Evolutionary conservation across 2,113 vertebrate genomes (phyloP), one percentile per base, ranked within the genome.

Genomic region (Zonotrichia leucophrys): DNA sequence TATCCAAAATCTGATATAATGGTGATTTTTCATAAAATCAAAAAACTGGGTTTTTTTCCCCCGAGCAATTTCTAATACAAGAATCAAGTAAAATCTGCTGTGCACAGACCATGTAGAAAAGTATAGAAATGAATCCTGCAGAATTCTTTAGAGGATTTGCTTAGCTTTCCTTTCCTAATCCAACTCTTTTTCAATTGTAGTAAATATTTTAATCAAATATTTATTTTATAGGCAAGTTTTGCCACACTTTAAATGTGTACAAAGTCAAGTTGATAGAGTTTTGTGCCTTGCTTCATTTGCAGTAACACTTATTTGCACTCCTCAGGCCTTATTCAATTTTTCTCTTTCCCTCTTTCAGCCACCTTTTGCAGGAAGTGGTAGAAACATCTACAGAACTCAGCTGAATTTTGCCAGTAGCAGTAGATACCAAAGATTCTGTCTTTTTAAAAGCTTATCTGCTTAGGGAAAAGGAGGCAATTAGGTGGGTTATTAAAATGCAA

Each of bases 401-500:
- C 35, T 87, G 64, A 60, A 89, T 92, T 97, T 91, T 83, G 24
- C 42, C 77, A 66, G 53, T 39, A 91, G 49, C 47, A 41, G 67
- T 69, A 90, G 88, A 92, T 70, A 76, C 73, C 75, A 77, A 86
- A 92, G 78, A 92, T 91, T 46, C 77, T 88, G 42, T n/a, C 46
- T 73, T 96, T 84, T 90, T 27, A 79, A 84, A 89, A 92, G 64
- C 69, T 83, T 96, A 91, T 64, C 82, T 94, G 81, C 82, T 89
- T 74, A 80, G 93, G 79, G 86, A 91, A 81, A 86, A 88, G 68
- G 62, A 95, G 55, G 84, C 73, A 96, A 95, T 96, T 96, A 97
- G 72, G 86, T 91, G 55, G 84, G 79, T 96, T 96, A 96, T 96
- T 96, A 96, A 97, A 97, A 95, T 77, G 44, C 92, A 88, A 68